These are phyloP conservation scores for Caenorhabditis imperialis DNA, from an alignment of 2,888 invertebrate genomes.

Conservation along the genomic window DNA sequence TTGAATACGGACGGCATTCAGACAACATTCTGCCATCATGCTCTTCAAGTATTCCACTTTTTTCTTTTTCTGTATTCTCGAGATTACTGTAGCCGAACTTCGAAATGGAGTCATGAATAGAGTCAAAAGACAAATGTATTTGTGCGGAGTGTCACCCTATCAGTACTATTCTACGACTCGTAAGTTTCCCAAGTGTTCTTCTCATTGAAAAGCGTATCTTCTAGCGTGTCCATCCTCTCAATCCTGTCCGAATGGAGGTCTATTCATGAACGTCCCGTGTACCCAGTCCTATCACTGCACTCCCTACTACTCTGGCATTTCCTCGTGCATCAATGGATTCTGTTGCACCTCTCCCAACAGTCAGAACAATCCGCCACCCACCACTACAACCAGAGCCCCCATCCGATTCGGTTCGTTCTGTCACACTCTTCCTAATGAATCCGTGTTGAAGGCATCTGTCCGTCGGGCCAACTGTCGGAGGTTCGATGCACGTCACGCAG, in stretches of 20 bases:
- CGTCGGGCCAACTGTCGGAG: conserved; percentile 71
- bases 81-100: neutral
- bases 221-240: conserved; percentile 40
- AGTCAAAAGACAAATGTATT: conserved; percentile 51
- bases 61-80: neutral
- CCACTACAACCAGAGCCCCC: conserved; percentile 34
- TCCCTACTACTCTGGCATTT: conserved; percentile 64
- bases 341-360: conserved; percentile 69
- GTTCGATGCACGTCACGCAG: conserved; percentile 69
- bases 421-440: neutral
- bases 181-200: too few relatives aligned
- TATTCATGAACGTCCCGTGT: conserved; percentile 68
- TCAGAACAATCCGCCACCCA: conserved; percentile 18
- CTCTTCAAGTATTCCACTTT: neutral
- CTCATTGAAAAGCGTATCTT: too few relatives aligned
- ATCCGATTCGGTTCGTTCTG: conserved; percentile 43
- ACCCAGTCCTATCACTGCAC: conserved; percentile 67
- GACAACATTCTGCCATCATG: conserved; percentile 9
- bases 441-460: conserved; percentile 69
- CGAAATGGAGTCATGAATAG: neutral
- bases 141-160: conserved; percentile 71
- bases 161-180: conserved; percentile 69
- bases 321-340: conserved; percentile 69
- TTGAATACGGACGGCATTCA: conserved; percentile 21
- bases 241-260: conserved; percentile 70